Evolutionary conservation across 2,113 vertebrate genomes (phyloP).

Genomic region (Pseudorasbora parva): DNA sequence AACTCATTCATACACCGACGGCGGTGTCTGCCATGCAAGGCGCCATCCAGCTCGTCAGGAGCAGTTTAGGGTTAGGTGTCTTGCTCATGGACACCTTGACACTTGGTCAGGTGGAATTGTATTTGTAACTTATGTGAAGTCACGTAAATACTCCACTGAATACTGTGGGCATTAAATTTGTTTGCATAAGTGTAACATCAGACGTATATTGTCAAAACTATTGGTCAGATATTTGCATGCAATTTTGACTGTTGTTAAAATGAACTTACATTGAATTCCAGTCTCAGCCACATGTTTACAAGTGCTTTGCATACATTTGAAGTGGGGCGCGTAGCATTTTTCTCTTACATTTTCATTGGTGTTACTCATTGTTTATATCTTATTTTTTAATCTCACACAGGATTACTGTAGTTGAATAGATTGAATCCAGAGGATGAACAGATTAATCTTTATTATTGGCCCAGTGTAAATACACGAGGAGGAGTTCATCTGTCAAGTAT

Average conservation of each 20-base stretch:
- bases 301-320: conserved; percentile 41
- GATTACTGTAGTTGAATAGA: not conserved
- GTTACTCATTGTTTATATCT: not conserved
- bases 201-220: conserved; percentile 29
- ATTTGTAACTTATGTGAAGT: not conserved
- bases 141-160: not conserved
- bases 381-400: not conserved
- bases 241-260: conserved; percentile 23
- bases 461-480: not conserved
- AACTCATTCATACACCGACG: too few species aligned
- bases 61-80: too few species aligned
- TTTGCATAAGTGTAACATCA: conserved; percentile 47
- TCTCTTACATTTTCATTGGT: not conserved
- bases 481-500: not conserved
- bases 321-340: not conserved
- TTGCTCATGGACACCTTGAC: too few species aligned
- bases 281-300: conserved; percentile 24
- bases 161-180: not conserved
- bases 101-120: too few species aligned
- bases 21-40: too few species aligned
- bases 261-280: not conserved
- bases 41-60: too few species aligned
- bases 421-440: not conserved
- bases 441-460: not conserved
- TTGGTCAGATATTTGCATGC: conserved; percentile 42